A percentile compares a stretch with the other conserved stretches of the same genome.
These are phyloP conservation scores for Pachyramphus minor DNA, from an alignment of 2,113 vertebrate genomes.

Conservation along the genomic window DNA sequence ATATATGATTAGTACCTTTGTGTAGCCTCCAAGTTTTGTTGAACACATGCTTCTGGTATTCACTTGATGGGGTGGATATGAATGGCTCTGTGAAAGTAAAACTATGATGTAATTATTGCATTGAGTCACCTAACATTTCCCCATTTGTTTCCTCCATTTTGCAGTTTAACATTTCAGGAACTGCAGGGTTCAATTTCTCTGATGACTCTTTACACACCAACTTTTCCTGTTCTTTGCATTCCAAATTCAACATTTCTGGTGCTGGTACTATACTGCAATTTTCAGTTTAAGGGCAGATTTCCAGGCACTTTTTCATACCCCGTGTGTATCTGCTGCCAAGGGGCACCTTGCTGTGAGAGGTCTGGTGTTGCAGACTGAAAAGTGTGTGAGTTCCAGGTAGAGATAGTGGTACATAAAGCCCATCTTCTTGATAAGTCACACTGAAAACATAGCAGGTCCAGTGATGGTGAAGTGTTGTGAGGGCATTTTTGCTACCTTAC, in stretches of 20 bases:
- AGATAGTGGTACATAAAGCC: rapidly evolving
- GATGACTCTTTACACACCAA: neutral
- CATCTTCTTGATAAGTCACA: rapidly evolving
- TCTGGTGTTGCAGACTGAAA: no score
- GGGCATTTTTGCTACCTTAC: neutral
- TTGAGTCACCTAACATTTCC: neutral
- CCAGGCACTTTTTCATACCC: neutral
- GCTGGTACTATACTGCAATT: neutral
- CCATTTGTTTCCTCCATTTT: neutral
- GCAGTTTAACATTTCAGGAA: neutral
- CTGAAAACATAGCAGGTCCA: neutral
- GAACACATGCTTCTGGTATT: neutral
- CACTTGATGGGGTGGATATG: neutral
- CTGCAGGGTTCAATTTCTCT: neutral
- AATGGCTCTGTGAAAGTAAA: neutral
- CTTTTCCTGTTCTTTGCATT: neutral
- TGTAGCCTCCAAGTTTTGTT: neutral
- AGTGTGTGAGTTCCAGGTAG: neutral
- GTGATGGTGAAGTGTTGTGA: neutral
- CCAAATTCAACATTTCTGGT: neutral
- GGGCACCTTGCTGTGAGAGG: neutral
- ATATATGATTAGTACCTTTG: neutral
- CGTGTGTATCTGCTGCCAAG: neutral
- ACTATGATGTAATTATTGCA: neutral
- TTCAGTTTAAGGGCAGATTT: neutral